phyloP scores from a whole-genome alignment of 2,113 vertebrate genomes.

The Mandrillus leucophaeus region DNA sequence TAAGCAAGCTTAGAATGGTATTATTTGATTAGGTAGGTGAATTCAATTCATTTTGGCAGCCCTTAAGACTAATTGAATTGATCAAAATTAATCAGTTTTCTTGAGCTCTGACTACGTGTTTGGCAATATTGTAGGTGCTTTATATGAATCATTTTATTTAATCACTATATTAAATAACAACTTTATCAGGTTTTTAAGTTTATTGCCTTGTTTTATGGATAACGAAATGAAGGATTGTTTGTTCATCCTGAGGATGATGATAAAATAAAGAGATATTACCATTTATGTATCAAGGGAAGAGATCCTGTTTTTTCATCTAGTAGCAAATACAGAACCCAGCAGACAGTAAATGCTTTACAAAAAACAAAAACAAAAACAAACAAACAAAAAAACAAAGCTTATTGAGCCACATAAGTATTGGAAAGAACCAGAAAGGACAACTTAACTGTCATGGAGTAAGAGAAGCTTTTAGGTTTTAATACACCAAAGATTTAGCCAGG shows the following conservation, averaged over 20 bases:
- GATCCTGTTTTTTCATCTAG: background rate
- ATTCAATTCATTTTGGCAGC: constrained; percentile 19
- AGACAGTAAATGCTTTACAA: background rate
- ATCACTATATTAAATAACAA: background rate
- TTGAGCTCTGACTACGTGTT: background rate
- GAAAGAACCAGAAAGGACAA: background rate
- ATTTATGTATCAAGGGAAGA: background rate
- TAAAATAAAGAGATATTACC: background rate
- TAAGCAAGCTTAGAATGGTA: background rate
- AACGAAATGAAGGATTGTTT: background rate
- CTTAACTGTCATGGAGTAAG: background rate
- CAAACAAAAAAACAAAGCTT: background rate
- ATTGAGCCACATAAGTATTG: background rate
- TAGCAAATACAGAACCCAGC: background rate
- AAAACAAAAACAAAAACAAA: background rate
- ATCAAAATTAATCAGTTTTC: constrained; percentile 41
- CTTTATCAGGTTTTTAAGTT: background rate
- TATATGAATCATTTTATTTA: constrained; percentile 26
- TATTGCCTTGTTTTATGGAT: background rate
- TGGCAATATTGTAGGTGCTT: background rate
- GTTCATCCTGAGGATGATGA: background rate
- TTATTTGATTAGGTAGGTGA: background rate
- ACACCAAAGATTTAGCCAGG: background rate
- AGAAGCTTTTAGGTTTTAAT: background rate
- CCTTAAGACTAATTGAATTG: background rate